A percentile compares a stretch with the other conserved stretches of the same genome.
Conservation (phyloP, 2,113 vertebrate genomes). For the Microcebus murinus region DNA sequence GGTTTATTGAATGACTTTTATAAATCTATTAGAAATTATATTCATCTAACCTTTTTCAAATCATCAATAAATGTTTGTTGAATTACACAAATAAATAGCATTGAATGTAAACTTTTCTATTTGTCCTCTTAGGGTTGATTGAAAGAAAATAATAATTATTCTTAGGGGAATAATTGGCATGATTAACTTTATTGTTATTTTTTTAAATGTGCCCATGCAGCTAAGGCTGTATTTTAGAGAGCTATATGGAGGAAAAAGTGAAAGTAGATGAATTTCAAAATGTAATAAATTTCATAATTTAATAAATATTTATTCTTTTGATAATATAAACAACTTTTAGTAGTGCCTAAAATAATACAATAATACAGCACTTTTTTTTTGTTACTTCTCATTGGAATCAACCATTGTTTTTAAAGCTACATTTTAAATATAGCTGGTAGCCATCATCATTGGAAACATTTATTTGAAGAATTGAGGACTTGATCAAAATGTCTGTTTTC, state of each 20-base stretch:
- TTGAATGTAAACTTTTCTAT: background rate
- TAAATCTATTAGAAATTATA: background rate
- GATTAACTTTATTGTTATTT: background rate
- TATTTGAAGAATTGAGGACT: constrained; percentile 51
- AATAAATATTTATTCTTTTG: background rate
- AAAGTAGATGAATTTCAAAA: background rate
- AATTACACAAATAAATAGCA: background rate
- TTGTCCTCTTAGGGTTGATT: background rate
- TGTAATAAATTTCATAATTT: background rate
- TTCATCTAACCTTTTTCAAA: background rate
- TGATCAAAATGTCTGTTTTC: constrained; percentile 43
- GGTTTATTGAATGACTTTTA: background rate
- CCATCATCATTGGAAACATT: constrained; percentile 41
- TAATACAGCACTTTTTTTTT: background rate
- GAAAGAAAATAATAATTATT: constrained; percentile 1
- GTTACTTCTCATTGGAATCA: background rate
- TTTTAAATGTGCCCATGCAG: background rate
- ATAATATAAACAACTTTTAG: background rate
- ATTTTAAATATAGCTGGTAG: background rate
- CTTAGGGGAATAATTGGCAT: background rate
- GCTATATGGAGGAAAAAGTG: background rate
- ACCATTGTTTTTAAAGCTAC: background rate
- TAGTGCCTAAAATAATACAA: background rate
- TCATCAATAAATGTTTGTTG: background rate
- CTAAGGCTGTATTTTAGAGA: background rate